Conservation (phyloP, 2,888 invertebrate genomes). For the Coleophora deauratella region DNA sequence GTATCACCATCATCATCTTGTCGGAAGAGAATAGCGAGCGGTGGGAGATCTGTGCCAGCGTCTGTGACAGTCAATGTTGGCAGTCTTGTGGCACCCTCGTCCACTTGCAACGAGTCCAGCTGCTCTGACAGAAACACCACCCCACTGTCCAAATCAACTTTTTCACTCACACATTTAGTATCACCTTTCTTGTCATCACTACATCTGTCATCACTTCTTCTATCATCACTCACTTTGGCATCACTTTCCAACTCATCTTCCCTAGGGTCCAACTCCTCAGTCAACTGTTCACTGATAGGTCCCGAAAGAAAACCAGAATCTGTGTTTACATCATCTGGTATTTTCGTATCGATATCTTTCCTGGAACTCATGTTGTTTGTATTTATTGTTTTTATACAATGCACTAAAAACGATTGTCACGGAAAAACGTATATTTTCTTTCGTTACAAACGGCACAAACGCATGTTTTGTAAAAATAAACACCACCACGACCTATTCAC, state of each 20-base stretch:
- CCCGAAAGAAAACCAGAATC: slow-evolving; percentile 60
- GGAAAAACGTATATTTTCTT: slow-evolving; percentile 11
- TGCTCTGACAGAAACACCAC: slow-evolving; percentile 75
- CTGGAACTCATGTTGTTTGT: slow-evolving; percentile 53
- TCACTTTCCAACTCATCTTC: slow-evolving; percentile 10
- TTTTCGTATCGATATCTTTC: slow-evolving; percentile 46
- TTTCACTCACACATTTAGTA: slow-evolving; percentile 22
- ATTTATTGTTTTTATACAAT: slow-evolving; percentile 15
- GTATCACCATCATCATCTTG: slow-evolving; percentile 92
- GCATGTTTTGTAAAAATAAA: slow-evolving; percentile 34
- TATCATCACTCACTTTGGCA: slow-evolving; percentile 10
- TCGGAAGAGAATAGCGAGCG: slow-evolving; percentile 80
- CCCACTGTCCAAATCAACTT: slow-evolving; percentile 75
- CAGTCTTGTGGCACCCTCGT: slow-evolving; percentile 20
- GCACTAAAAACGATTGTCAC: slow-evolving; percentile 8
- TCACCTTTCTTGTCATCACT: slow-evolving; percentile 17
- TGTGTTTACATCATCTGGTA: slow-evolving; percentile 40
- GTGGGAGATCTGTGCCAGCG: slow-evolving; percentile 35
- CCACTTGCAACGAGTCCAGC: slow-evolving; percentile 71
- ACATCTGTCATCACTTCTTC: slow-evolving; percentile 20
- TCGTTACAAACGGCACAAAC: slow-evolving; percentile 29
- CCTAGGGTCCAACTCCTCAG: slow-evolving; percentile 24
- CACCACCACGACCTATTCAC: slow-evolving; percentile 26
- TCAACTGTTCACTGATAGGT: slow-evolving; percentile 30
- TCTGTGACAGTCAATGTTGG: slow-evolving; percentile 24